Evolutionary conservation across 2,797 vertebrate genomes (phyloP), one percentile per base, ranked within the genome.

Genomic region (Gastrophryne carolinensis): DNA sequence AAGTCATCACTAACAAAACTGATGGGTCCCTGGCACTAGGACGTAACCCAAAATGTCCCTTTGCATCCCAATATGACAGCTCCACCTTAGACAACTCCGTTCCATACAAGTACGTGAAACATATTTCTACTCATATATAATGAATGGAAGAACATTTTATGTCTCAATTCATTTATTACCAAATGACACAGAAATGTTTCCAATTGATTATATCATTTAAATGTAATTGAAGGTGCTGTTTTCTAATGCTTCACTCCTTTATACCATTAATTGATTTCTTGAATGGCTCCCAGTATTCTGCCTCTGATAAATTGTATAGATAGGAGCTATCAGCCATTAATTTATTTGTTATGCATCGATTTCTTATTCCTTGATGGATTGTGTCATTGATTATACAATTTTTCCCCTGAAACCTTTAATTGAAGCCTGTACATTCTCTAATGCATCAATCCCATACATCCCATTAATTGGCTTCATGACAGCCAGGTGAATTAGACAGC

Each of bases 141-240:
- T 72, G 72, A 78, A 70, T 78, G 68, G 61, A 78, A 72, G 68
- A 53, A 78, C 75, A 78, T 61, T 78, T 72, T 72, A 71, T 72
- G 58, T 35, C 26, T 57, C 37, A 65, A 39, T 58, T 47, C 68
- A 72, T 71, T 78, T 78, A 78, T 78, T 39, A 39, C 60, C 30
- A 68, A 78, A 39, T 78, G 68, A 66, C 75, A 76, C 57, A 58
- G 74, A 77, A 66, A 78, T 58, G 75, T 78, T 64, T 72, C 75
- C 75, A 29, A 78, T 78, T 78, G 75, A 78, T 78, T 78, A 78
- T 72, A 78, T 65, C 75, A 78, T 78, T 72, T 78, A 60, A 39
- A 39, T 65, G 71, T 65, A 78, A 72, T 72, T 78, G 75, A 72
- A 65, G 67, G 12, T 61, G 71, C 21, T 78, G 68, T 78, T 72